phyloP scores from a whole-genome alignment of 2,888 invertebrate species.

The Germaria angustata region DNA sequence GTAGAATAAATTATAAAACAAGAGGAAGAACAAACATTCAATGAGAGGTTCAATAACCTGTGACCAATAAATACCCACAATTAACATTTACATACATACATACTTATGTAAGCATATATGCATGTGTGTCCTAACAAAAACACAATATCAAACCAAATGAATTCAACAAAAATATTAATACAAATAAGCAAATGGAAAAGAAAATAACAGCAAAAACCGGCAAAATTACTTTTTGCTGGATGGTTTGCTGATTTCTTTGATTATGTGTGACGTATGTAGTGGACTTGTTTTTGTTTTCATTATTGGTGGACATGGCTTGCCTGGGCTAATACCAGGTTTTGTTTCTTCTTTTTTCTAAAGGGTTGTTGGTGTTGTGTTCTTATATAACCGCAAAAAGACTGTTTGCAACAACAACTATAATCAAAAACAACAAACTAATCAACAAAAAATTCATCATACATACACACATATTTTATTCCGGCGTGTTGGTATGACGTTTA shows the following conservation, averaged over 20 bases:
- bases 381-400: conserved; percentile 41
- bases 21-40: background rate
- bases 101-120: background rate
- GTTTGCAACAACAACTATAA: conserved; percentile 34
- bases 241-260: background rate
- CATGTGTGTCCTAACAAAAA: background rate
- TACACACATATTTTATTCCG: background rate
- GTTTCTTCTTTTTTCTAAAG: background rate
- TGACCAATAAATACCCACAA: conserved; percentile 54
- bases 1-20: background rate
- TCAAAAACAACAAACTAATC: background rate
- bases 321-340: background rate
- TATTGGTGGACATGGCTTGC: conserved; percentile 33
- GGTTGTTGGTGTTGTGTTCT: conserved; percentile 22
- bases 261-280: background rate
- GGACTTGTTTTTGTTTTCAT: conserved; percentile 5
- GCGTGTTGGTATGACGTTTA: background rate
- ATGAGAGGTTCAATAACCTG: conserved; percentile 65
- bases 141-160: conserved; percentile 25
- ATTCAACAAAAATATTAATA: conserved; percentile 4
- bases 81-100: conserved; percentile 23
- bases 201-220: conserved; percentile 19
- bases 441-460: conserved; percentile 17
- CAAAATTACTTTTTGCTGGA: conserved; percentile 27
- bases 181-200: conserved; percentile 37